A percentile compares a stretch with the other conserved stretches of the same genome.
phyloP scores from a whole-genome alignment of 2,888 invertebrate genomes.

The Dermolepida albohirtum region DNA sequence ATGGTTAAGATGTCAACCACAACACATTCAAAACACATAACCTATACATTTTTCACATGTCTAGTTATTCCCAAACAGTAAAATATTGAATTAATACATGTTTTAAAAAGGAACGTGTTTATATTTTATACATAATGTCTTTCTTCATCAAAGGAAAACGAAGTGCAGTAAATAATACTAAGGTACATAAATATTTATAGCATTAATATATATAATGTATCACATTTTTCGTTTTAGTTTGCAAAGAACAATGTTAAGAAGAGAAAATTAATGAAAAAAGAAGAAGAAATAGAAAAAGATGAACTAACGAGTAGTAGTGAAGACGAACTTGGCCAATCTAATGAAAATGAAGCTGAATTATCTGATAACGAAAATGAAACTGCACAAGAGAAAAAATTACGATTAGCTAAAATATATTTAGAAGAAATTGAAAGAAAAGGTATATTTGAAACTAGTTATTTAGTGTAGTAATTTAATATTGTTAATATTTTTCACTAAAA shows the following conservation, averaged over 20 bases:
- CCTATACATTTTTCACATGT: conserved; percentile 18
- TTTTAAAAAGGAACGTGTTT: not conserved
- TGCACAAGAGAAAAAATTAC: conserved; percentile 89
- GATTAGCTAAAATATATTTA: conserved; percentile 90
- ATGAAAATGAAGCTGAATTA: conserved; percentile 57
- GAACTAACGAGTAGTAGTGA: conserved; percentile 76
- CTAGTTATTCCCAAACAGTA: conserved; percentile 7
- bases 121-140: conserved; percentile 52
- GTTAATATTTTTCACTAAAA: conserved; percentile 12
- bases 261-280: conserved; percentile 18
- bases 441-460: conserved; percentile 52
- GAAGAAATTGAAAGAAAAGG: conserved; percentile 86
- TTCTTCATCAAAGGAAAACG: conserved; percentile 60
- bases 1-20: conserved; percentile 6
- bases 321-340: conserved; percentile 64
- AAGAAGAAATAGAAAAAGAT: conserved; percentile 62
- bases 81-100: not conserved
- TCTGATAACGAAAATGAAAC: conserved; percentile 80
- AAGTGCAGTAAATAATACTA: conserved; percentile 50
- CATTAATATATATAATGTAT: conserved; percentile 20
- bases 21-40: conserved; percentile 19
- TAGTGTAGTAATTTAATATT: not conserved
- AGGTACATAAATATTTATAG: conserved; percentile 48
- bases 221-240: conserved; percentile 21
- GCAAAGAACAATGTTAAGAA: conserved; percentile 20